phyloP scores from a whole-genome alignment of 1,140 invertebrate genomes.

The Vanessa tameamea region DNA sequence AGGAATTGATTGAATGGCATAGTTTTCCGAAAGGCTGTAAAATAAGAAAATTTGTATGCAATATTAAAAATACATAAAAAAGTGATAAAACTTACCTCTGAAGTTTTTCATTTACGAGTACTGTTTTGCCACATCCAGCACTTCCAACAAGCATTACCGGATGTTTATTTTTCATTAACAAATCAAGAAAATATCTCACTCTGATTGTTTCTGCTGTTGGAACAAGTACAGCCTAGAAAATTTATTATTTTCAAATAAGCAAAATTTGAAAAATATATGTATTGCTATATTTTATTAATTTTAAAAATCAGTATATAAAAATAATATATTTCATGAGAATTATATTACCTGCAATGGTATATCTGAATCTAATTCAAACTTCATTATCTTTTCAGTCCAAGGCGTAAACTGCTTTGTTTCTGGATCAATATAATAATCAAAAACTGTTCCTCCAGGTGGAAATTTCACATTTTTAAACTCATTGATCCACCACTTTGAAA shows the following conservation, averaged over 20 bases:
- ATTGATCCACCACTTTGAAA: slow-evolving; percentile 98
- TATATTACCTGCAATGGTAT: slow-evolving; percentile 90
- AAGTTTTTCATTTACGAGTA: slow-evolving; percentile 93
- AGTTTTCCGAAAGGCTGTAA: slow-evolving; percentile 89
- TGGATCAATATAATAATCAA: slow-evolving; percentile 96
- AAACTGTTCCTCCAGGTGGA: slow-evolving; percentile 93
- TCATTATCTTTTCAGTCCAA: slow-evolving; percentile 93
- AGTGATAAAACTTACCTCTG: slow-evolving; percentile 61
- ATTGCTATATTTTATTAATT: background rate
- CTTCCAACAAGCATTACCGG: slow-evolving; percentile 97
- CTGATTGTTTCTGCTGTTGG: slow-evolving; percentile 96
- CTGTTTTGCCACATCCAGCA: slow-evolving; percentile 95
- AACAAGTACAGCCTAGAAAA: slow-evolving; percentile 90
- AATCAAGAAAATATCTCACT: slow-evolving; percentile 93
- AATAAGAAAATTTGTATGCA: slow-evolving; percentile 9
- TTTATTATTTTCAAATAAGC: background rate
- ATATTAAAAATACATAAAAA: background rate
- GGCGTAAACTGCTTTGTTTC: slow-evolving; percentile 94
- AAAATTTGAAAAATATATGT: background rate
- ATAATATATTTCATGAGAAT: too few relatives aligned
- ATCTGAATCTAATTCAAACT: slow-evolving; percentile 95
- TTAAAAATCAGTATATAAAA: too few relatives aligned
- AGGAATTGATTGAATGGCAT: slow-evolving; percentile 93
- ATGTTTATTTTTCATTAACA: slow-evolving; percentile 92
- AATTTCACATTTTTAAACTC: slow-evolving; percentile 98